Conservation (phyloP, 2,888 invertebrate genomes). For the Acanthosepion pharaonis region DNA sequence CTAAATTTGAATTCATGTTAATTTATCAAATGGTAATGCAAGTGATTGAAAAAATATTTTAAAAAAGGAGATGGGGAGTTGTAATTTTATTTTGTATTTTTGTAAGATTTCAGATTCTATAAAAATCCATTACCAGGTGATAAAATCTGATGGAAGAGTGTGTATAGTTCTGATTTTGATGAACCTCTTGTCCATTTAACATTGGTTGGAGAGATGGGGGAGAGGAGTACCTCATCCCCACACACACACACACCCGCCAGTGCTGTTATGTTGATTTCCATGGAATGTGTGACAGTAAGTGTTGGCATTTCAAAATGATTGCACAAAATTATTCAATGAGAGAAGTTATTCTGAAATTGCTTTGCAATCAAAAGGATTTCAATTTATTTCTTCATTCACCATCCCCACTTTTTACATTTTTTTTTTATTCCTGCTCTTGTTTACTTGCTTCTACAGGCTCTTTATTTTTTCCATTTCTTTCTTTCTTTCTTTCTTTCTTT, state of each 20-base stretch:
- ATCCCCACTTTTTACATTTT: not conserved
- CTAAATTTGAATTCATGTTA: not conserved
- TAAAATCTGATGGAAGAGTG: constrained; percentile 4
- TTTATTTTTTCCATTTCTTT: no score
- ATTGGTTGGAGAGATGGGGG: no score
- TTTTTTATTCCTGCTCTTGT: not conserved
- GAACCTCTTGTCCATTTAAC: not conserved
- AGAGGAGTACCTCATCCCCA: no score
- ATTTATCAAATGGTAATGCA: constrained; percentile 4
- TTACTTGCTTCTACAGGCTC: no score
- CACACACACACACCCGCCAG: no score
- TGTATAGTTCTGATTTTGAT: not conserved
- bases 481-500: not conserved
- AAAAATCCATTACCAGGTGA: constrained; percentile 33
- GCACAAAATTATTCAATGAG: not conserved
- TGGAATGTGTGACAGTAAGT: not conserved
- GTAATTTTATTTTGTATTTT: not conserved
- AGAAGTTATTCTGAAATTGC: not conserved
- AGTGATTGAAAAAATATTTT: not conserved
- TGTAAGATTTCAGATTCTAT: not conserved
- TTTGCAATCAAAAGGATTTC: not conserved
- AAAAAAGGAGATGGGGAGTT: not conserved
- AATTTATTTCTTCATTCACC: not conserved
- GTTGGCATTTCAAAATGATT: constrained; percentile 2
- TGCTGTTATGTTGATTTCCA: no score